phyloP scores from a whole-genome alignment of 1,140 invertebrate genomes.

The Copidosoma floridanum region DNA sequence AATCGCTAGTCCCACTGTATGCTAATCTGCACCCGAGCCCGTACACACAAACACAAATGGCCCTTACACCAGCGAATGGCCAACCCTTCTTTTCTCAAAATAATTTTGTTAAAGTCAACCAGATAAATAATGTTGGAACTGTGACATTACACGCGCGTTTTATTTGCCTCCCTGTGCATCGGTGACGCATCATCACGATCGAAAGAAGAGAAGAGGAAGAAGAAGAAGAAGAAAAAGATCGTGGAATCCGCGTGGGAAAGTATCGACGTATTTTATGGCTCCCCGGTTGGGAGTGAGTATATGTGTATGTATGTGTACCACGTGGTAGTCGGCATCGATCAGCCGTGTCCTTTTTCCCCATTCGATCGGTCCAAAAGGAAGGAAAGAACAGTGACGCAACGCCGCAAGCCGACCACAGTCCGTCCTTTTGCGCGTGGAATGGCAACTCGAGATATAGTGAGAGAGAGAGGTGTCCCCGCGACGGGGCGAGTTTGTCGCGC shows the following conservation, averaged over 20 bases:
- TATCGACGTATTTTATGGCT: background rate
- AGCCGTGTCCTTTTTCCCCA: background rate
- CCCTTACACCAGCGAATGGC: slow-evolving; percentile 14
- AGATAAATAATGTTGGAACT: no score
- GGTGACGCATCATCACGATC: slow-evolving; percentile 2
- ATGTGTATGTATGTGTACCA: background rate
- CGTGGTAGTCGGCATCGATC: background rate
- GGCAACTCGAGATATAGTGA: no score
- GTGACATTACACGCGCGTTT: no score
- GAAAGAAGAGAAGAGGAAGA: no score
- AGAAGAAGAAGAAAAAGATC: no score
- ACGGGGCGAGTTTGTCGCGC: no score
- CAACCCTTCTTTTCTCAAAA: background rate
- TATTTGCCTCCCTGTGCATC: background rate
- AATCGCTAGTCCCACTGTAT: background rate
- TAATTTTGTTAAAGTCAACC: background rate
- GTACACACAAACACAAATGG: background rate
- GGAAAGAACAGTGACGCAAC: no score
- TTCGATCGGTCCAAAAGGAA: no score
- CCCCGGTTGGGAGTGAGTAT: background rate
- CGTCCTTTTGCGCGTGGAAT: no score
- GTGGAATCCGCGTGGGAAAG: slow-evolving; percentile 20
- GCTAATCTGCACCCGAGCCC: slow-evolving; percentile 22
- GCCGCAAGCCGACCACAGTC: no score
- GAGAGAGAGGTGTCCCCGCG: no score